Evolutionary conservation across 2,113 vertebrate genomes (phyloP).

Genomic region (Corythornis vintsioides): DNA sequence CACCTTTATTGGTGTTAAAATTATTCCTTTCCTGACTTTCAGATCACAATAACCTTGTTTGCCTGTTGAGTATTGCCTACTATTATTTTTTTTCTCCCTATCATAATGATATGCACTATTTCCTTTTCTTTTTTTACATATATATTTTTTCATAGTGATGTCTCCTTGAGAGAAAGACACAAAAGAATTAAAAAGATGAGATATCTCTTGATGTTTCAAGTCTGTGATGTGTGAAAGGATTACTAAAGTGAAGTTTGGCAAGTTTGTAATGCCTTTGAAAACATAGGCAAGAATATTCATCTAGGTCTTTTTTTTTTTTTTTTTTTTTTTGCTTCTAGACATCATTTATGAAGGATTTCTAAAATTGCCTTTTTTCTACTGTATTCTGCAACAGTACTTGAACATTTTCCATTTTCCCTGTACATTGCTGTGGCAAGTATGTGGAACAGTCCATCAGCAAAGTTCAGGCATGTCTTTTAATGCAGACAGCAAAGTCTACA

Average conservation of each 20-base stretch:
- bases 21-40: constrained; percentile 8
- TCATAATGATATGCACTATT: neutral
- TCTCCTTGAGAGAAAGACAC: neutral
- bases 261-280: neutral
- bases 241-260: neutral
- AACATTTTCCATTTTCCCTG: neutral
- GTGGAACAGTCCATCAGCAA: rapidly evolving
- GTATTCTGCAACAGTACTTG: neutral
- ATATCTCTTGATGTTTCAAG: neutral
- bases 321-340: neutral
- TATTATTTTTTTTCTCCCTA: neutral
- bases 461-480: neutral
- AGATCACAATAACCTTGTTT: constrained; percentile 20
- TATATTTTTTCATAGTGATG: neutral
- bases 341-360: neutral
- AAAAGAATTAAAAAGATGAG: neutral
- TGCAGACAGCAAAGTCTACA: neutral
- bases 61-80: neutral
- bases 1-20: constrained; percentile 1
- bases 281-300: neutral
- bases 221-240: neutral
- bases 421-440: neutral
- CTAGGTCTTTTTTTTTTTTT: neutral
- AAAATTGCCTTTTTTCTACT: neutral
- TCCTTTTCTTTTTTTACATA: neutral